Base-by-base conservation (phyloP, 30 jellyfish, hydroid and myxozoan species). In the Chironex yamaguchii region DNA sequence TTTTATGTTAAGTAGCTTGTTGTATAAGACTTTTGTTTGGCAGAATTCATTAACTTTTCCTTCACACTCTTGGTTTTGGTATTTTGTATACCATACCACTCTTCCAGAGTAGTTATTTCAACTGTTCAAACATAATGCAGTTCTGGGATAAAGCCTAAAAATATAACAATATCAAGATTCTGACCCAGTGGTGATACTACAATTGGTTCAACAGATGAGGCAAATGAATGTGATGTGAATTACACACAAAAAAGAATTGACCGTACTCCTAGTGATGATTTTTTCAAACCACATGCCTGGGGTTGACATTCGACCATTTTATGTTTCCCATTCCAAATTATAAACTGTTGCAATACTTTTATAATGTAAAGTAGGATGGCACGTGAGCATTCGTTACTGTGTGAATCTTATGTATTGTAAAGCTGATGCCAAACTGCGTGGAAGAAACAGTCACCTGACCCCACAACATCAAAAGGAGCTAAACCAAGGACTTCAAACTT, bases 361-460 rank as follows among this genome's bases (percentile, higher is more conserved):
- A 2, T 26, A 24, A 24, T 63, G 31, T 9, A 63, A 12, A 4
- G 53, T 9, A 4, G 77, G 77, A 63, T 63, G 20, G 3, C 71
- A n/a, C 6, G 20, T 17, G 20, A 17, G 21, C 71, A 2, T 23
- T 26, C 77, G 12, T 51, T 63, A 3, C 54, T 63, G 52, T 63
- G 77, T 63, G 31, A 63, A 24, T 26, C 77, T 3, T 49, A 51
- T 4, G 21, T 20, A 3, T 32, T 54, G 71, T 54, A 54, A 9
- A 54, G 71, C 22, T 54, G 71, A 54, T 54, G 71, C 25, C 31
- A 54, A 54, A 54, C 71, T 54, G 71, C 71, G 21, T n/a, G 21
- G 71, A 54, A 54, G 23, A 54, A 54, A 54, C 71, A 54, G 71
- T 54, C 71, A n/a, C 71, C 23, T n/a, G 23, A 54, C 71, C 71